Evolutionary conservation across 2,113 vertebrate genomes (phyloP).

Genomic region (Phyllostomus hastatus): DNA sequence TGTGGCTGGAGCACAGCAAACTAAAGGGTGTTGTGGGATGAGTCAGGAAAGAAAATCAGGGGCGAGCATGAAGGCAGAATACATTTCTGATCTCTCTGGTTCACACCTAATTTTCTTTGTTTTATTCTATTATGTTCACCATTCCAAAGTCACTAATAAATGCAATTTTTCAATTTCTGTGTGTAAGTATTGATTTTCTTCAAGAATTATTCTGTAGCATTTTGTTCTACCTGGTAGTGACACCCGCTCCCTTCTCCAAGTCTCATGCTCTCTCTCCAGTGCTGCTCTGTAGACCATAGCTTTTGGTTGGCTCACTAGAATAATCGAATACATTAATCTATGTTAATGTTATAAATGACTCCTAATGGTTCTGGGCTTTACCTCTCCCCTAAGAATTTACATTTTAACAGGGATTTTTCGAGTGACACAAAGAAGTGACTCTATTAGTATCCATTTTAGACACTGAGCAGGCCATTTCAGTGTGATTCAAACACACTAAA

Average conservation of each 20-base stretch:
- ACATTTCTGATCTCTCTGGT: background rate
- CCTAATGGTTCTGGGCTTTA: background rate
- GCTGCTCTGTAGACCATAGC: background rate
- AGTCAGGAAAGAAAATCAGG: background rate
- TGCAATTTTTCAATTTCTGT: background rate
- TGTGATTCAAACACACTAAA: background rate
- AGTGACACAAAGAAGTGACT: background rate
- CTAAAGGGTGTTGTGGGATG: background rate
- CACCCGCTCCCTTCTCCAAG: background rate
- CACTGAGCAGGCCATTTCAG: background rate
- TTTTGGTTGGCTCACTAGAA: background rate
- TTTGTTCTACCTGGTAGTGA: background rate
- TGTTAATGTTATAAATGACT: constrained; percentile 12
- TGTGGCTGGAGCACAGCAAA: background rate
- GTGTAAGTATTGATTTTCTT: background rate
- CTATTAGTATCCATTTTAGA: background rate
- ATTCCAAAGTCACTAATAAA: background rate
- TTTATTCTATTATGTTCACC: background rate
- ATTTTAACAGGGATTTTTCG: constrained; percentile 45
- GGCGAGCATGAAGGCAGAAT: background rate
- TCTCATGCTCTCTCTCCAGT: background rate
- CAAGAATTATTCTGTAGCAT: background rate
- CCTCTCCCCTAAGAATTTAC: background rate
- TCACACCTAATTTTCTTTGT: background rate
- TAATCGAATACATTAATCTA: constrained; percentile 40